Evolutionary conservation across 1,140 invertebrate genomes (phyloP), one percentile per base, ranked within the genome.

Genomic region (Fopius arisanus): DNA sequence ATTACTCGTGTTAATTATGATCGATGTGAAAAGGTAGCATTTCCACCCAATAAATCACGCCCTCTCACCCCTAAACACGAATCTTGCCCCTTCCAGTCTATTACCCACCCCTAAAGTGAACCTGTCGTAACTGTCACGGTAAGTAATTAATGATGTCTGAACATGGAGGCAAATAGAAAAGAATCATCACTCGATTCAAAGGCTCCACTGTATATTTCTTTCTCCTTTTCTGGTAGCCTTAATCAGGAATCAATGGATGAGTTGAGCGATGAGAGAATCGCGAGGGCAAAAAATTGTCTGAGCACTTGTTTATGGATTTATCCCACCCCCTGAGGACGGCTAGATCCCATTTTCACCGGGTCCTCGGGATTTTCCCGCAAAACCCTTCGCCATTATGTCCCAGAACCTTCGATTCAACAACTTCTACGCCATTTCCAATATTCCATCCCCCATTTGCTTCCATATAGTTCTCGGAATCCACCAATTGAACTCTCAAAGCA

Each of bases 1-100:
- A 59, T 59, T 59, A 59, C 54, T 28, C 21, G 54, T 28, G 54
- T 59, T 59, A 59, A 59, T 59, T 59, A 59, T 59, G 54, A 59
- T 59, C 19, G 54, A 59, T 59, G 23, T 28, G 54, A 26, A 28
- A 14, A 10, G 54, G 21, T 59, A 59, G 54, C 54, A 59, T 59
- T 26, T 21, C 23, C 54, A 59, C 23, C 7, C 54, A 28, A 59
- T 59, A 59, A 59, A 59, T 59, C 54, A 59, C 54, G 54, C 14
- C 9, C 43, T 48, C 16, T 14, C 41, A 14, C n/a, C 43, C 43
- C 33, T 59, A 28, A 59, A 59, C 54, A 59, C 54, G 54, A 59
- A 28, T 59, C 54, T 59, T 59, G 19, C 54, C 54, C 54, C 54
- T 28, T 59, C 54, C 54, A 59, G 21, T 59, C 54, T 59, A 59